A percentile compares a stretch with the other conserved stretches of the same genome.
These are phyloP conservation scores for Danio aesculapii DNA, from an alignment of 2,797 vertebrate species.

Conservation along the genomic window DNA sequence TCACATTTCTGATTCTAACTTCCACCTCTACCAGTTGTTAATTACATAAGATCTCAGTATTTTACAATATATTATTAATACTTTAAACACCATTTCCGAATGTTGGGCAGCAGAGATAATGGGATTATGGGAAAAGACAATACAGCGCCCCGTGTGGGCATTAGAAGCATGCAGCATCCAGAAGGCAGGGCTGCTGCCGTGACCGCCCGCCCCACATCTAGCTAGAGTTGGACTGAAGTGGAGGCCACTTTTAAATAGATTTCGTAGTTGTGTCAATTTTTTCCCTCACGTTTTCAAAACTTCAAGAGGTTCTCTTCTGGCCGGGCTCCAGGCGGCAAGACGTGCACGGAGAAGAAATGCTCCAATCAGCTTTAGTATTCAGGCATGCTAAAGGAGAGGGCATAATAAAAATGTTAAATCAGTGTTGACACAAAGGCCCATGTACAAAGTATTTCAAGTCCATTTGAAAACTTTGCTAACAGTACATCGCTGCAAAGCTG, in stretches of 20 bases:
- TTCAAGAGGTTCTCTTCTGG: conserved; percentile 86
- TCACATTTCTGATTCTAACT: conserved; percentile 59
- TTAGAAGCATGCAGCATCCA: conserved; percentile 97
- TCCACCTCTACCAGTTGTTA: conserved; percentile 59
- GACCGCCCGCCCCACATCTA: conserved; percentile 66
- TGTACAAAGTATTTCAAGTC: too few species aligned
- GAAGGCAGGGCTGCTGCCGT: conserved; percentile 87
- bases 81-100: conserved; percentile 87
- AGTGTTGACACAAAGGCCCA: neutral
- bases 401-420: neutral
- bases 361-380: conserved; percentile 76
- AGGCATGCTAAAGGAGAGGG: conserved; percentile 74
- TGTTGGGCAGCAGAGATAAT: conserved; percentile 81
- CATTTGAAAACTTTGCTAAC: too few species aligned
- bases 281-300: conserved; percentile 77
- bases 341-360: conserved; percentile 78
- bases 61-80: conserved; percentile 72
- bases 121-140: conserved; percentile 84
- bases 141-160: conserved; percentile 85
- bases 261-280: conserved; percentile 70
- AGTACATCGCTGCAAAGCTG: too few species aligned
- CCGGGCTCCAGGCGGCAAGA: conserved; percentile 80
- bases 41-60: conserved; percentile 66
- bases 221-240: conserved; percentile 76
- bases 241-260: conserved; percentile 68